These are phyloP conservation scores for Ischnura elegans DNA, from an alignment of 2,888 invertebrate species.

Conservation along the genomic window DNA sequence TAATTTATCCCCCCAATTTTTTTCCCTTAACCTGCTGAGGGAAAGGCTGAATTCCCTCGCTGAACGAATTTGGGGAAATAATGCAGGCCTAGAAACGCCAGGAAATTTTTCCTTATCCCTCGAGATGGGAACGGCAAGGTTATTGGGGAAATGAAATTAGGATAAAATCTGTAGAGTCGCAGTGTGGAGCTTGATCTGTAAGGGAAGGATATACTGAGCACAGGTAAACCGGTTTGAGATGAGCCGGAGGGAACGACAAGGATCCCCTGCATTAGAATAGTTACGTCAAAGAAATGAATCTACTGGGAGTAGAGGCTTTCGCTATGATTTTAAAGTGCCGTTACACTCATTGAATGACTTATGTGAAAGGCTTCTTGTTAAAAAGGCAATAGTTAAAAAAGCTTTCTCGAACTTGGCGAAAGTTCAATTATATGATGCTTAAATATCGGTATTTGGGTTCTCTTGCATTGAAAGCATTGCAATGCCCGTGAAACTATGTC, in stretches of 20 bases:
- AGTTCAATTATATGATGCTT: no score
- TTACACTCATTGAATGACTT: no score
- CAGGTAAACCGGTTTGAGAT: not conserved
- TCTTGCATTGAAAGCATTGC: no score
- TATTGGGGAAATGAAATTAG: slow-evolving; percentile 33
- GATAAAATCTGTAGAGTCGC: not conserved
- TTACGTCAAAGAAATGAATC: not conserved
- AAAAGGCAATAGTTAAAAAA: no score
- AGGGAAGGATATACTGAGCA: not conserved
- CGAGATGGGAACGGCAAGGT: not conserved
- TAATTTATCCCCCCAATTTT: slow-evolving; percentile 26
- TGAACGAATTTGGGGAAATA: not conserved
- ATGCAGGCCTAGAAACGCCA: slow-evolving; percentile 12
- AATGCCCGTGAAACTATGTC: no score
- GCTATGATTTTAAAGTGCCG: not conserved
- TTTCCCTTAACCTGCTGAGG: slow-evolving; percentile 33
- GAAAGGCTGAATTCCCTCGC: not conserved
- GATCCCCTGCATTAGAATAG: not conserved
- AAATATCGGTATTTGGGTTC: no score
- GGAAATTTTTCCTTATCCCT: slow-evolving; percentile 6
- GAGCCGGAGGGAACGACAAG: not conserved
- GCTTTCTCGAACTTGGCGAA: no score
- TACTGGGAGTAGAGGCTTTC: not conserved
- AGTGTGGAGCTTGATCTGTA: not conserved
- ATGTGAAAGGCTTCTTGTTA: no score